These are phyloP conservation scores for Hypomesus transpacificus DNA, from an alignment of 2,113 vertebrate species.

Conservation along the genomic window DNA sequence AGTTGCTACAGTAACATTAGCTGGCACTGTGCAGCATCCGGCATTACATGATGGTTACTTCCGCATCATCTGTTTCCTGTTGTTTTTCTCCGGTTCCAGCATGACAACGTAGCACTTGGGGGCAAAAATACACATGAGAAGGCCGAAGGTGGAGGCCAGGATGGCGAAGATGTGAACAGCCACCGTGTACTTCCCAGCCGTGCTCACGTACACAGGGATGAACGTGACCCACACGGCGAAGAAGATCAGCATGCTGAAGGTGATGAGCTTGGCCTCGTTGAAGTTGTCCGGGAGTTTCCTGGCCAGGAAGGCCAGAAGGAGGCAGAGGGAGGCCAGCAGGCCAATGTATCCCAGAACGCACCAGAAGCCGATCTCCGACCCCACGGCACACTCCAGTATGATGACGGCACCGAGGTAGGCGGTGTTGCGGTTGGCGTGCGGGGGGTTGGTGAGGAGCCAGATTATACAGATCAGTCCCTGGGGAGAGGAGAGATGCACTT, in stretches of 20 bases:
- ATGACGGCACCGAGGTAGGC: constrained; percentile 50
- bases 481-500: neutral
- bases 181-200: constrained; percentile 65
- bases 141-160: constrained; percentile 77
- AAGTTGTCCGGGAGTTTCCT: constrained; percentile 79
- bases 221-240: constrained; percentile 73
- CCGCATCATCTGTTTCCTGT: no score
- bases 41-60: no score
- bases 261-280: constrained; percentile 82
- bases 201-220: constrained; percentile 2
- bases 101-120: constrained; percentile 68
- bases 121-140: constrained; percentile 77
- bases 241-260: constrained; percentile 80
- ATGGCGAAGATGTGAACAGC: constrained; percentile 77
- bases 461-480: constrained; percentile 59
- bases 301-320: constrained; percentile 77
- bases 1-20: no score
- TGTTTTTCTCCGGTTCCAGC: constrained; percentile 74
- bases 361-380: constrained; percentile 63
- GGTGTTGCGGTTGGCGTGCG: constrained; percentile 55
- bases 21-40: no score
- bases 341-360: constrained; percentile 74
- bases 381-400: constrained; percentile 52
- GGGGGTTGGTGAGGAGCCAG: constrained; percentile 64
- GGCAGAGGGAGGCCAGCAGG: constrained; percentile 71